phyloP scores from a whole-genome alignment of 2,113 vertebrate species.

The Mohoua ochrocephala region DNA sequence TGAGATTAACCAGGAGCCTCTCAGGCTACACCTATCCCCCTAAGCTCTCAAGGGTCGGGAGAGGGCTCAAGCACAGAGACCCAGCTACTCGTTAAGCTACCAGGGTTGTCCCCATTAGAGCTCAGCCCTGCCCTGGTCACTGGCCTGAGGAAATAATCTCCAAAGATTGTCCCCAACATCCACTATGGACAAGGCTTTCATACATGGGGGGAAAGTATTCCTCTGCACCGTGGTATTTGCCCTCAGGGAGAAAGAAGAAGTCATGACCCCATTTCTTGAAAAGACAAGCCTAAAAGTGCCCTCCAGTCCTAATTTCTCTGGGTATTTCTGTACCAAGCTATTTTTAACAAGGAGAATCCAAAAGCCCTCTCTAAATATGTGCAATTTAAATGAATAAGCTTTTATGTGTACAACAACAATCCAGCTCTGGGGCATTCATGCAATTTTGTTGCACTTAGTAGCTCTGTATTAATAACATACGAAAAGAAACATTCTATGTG shows the following conservation, averaged over 20 bases:
- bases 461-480: not conserved
- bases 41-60: not conserved
- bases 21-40: not conserved
- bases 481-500: not conserved
- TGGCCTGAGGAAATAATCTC: not conserved
- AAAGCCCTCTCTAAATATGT: not conserved
- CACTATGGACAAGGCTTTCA: not conserved
- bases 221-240: not conserved
- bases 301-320: not conserved
- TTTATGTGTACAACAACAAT: not conserved
- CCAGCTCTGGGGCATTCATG: constrained; percentile 21
- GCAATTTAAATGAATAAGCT: constrained; percentile 23
- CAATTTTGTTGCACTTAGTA: constrained; percentile 1
- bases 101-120: not conserved
- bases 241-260: not conserved
- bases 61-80: not conserved
- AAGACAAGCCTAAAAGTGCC: not conserved
- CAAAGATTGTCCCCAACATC: not conserved
- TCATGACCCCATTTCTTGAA: not conserved
- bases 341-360: constrained; percentile 29
- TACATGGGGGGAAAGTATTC: not conserved
- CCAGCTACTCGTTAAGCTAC: not conserved
- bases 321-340: not conserved
- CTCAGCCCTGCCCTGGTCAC: not conserved
- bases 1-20: not conserved